Conservation (phyloP, 2,888 invertebrate species). For the Neoaliturus tenellus region DNA sequence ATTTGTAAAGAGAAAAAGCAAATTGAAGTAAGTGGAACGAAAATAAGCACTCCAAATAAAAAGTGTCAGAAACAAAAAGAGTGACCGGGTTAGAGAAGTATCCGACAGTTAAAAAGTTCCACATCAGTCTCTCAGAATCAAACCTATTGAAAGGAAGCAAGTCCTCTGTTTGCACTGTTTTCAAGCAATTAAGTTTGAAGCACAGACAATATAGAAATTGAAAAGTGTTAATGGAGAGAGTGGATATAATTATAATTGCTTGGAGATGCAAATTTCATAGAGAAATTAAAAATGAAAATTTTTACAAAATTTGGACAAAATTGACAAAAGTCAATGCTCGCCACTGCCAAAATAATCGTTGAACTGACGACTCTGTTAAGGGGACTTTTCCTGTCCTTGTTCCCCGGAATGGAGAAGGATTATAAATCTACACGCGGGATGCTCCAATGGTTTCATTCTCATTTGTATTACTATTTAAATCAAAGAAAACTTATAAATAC, state of each 20-base stretch:
- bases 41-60: slow-evolving; percentile 33
- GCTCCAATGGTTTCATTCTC: neutral
- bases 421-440: slow-evolving; percentile 35
- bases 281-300: slow-evolving; percentile 22
- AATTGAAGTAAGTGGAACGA: neutral
- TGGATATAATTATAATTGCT: slow-evolving; percentile 40
- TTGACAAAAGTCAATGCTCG: slow-evolving; percentile 49
- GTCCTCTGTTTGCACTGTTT: neutral
- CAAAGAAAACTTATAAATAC: slow-evolving; percentile 12
- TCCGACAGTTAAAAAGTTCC: slow-evolving; percentile 34
- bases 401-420: slow-evolving; percentile 45
- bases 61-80: neutral
- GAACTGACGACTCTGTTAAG: slow-evolving; percentile 25
- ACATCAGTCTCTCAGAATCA: neutral
- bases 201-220: neutral
- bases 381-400: slow-evolving; percentile 1
- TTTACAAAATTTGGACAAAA: slow-evolving; percentile 33
- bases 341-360: neutral
- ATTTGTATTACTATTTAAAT: neutral
- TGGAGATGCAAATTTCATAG: slow-evolving; percentile 41
- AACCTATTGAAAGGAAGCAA: slow-evolving; percentile 2
- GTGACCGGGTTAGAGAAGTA: slow-evolving; percentile 36
- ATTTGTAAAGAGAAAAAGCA: slow-evolving; percentile 1
- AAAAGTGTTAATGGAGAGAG: neutral
- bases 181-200: neutral